phyloP scores from a whole-genome alignment of 2,797 vertebrate species.

The Meda fulgida region DNA sequence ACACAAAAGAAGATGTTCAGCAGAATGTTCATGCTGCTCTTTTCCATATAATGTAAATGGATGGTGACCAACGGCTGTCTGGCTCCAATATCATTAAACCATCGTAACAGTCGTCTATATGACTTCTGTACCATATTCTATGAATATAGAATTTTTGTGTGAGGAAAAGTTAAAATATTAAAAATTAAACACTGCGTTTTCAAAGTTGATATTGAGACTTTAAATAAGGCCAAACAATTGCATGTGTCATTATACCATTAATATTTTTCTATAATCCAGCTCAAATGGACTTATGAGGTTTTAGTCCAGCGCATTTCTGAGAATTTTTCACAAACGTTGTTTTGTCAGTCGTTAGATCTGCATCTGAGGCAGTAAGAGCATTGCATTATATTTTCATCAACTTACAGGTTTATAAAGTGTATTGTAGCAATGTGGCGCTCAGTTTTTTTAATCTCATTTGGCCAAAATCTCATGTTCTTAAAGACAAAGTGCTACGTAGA shows the following conservation, averaged over 20 bases:
- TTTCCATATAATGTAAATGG: background rate
- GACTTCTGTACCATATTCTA: background rate
- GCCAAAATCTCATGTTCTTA: background rate
- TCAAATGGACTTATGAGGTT: no score
- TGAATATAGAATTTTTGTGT: background rate
- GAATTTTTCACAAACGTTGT: no score
- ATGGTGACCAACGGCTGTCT: background rate
- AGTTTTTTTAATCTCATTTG: background rate
- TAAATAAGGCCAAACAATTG: no score
- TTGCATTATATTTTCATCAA: no score
- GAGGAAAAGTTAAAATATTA: background rate
- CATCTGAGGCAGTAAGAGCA: no score
- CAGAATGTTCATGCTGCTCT: background rate
- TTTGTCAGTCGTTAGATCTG: no score
- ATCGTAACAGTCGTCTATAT: background rate
- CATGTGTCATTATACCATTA: no score
- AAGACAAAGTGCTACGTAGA: background rate
- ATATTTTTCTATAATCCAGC: no score
- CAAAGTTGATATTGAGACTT: background rate
- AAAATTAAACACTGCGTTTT: background rate
- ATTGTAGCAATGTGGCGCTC: no score
- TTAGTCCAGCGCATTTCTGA: no score
- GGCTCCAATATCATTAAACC: no score
- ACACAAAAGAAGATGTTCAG: background rate
- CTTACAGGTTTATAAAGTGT: no score